phyloP scores from a whole-genome alignment of 2,888 invertebrate species.

The Eupithecia centaureata region DNA sequence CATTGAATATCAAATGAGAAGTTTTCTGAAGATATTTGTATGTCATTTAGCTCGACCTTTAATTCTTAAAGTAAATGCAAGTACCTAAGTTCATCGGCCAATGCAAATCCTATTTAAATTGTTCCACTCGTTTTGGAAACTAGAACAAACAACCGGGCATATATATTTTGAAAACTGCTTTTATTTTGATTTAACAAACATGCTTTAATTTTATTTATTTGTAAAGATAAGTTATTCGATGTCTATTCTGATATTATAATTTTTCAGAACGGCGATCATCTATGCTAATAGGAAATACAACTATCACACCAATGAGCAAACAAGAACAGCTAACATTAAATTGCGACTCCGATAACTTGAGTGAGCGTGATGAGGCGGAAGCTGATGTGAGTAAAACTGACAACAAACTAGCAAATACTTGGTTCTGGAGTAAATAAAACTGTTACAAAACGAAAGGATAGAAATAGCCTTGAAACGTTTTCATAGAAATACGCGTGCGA shows the following conservation, averaged over 20 bases:
- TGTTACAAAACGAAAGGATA: no score
- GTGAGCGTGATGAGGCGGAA: slow-evolving; percentile 90
- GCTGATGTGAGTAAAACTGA: slow-evolving; percentile 83
- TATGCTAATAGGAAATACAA: slow-evolving; percentile 88
- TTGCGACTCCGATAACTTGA: slow-evolving; percentile 88
- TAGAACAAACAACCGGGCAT: no score
- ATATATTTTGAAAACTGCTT: no score
- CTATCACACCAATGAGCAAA: slow-evolving; percentile 81
- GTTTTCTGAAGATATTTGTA: background rate
- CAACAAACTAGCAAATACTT: background rate
- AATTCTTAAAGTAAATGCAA: background rate
- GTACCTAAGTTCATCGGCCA: background rate
- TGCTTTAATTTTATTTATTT: background rate
- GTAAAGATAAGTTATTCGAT: slow-evolving; percentile 22
- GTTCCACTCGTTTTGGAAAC: no score
- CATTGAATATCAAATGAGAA: background rate
- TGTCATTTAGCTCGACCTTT: background rate
- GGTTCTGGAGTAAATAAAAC: no score
- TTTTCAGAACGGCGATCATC: slow-evolving; percentile 81
- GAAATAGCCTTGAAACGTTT: no score
- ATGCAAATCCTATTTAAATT: background rate
- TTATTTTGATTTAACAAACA: background rate
- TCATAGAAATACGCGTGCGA: no score
- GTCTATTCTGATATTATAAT: slow-evolving; percentile 39
- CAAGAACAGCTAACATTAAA: slow-evolving; percentile 84